phyloP scores from a whole-genome alignment of 2,113 vertebrate species.

The Sinocyclocheilus grahami region DNA sequence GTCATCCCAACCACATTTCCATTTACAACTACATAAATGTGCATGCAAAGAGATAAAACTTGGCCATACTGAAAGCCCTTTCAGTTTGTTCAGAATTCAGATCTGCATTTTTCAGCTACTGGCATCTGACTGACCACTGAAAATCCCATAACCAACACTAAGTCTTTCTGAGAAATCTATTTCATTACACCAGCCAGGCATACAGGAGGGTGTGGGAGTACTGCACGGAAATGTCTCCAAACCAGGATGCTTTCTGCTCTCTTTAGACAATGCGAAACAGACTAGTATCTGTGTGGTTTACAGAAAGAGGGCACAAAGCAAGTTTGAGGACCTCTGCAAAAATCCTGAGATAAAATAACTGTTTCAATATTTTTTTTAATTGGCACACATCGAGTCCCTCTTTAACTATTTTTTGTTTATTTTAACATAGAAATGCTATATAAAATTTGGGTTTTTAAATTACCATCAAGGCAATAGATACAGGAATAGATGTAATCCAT shows the following conservation, averaged over 20 bases:
- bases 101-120: constrained; percentile 21
- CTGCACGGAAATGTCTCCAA: constrained; percentile 10
- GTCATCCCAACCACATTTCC: constrained; percentile 1
- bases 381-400: background rate
- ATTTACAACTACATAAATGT: background rate
- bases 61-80: constrained; percentile 20
- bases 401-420: too few relatives aligned
- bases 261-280: background rate
- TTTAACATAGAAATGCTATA: too few relatives aligned
- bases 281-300: constrained; percentile 18
- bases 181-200: background rate
- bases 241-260: background rate
- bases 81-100: constrained; percentile 4
- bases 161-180: background rate
- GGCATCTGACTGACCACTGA: constrained; percentile 23
- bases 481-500: background rate
- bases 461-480: too few relatives aligned
- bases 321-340: background rate
- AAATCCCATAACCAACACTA: constrained; percentile 3
- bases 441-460: background rate
- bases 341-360: background rate
- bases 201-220: background rate
- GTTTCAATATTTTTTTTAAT: background rate
- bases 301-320: constrained; percentile 15
- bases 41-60: too few relatives aligned